Conservation (phyloP, 2,113 vertebrate genomes). For the Caretta caretta region DNA sequence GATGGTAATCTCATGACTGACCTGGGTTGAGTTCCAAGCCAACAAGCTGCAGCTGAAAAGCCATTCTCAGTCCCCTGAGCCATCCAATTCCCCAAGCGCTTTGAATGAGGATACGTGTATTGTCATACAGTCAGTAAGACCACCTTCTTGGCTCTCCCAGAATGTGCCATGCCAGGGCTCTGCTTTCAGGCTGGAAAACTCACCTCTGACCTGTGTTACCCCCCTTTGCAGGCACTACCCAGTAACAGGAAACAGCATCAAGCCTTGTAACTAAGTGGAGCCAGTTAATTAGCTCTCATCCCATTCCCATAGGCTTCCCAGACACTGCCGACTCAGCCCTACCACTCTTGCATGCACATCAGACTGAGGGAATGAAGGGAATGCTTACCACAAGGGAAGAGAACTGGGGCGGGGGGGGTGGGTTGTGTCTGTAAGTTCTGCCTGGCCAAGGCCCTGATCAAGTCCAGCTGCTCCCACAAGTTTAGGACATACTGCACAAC, state of each 20-base stretch:
- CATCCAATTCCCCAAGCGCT: neutral
- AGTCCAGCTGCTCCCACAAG: neutral
- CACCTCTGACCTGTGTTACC: neutral
- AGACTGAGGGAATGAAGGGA: neutral
- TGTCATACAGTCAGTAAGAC: neutral
- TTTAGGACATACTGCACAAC: neutral
- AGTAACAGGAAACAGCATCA: neutral
- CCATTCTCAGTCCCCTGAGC: neutral
- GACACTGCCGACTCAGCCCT: neutral
- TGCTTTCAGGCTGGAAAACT: neutral
- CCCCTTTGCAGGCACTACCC: neutral
- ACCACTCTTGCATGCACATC: neutral
- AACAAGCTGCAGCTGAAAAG: neutral
- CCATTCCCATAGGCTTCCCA: neutral
- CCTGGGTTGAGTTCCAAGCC: neutral
- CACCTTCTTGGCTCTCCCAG: neutral
- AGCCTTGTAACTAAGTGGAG: neutral
- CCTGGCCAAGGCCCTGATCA: neutral
- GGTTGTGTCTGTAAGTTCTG: neutral
- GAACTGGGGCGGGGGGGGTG: neutral
- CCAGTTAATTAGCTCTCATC: too few relatives aligned
- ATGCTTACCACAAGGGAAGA: neutral
- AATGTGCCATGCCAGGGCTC: neutral
- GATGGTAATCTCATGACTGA: neutral
- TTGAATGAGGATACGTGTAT: neutral